Conservation (phyloP, 2,888 invertebrate species). For the Synanthedon vespiformis region DNA sequence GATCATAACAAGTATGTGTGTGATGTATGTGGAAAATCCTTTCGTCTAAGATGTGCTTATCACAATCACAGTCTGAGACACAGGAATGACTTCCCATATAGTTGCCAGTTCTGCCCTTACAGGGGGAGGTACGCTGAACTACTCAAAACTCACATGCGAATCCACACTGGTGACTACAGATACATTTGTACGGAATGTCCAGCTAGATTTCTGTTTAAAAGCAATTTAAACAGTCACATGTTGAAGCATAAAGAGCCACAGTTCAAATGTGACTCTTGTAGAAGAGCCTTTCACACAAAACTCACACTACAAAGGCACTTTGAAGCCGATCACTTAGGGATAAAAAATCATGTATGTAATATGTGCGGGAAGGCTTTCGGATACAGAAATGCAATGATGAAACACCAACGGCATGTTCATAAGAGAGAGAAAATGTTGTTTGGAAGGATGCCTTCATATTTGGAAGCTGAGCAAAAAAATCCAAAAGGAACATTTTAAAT, state of each 20-base stretch:
- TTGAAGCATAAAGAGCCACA: slow-evolving; percentile 34
- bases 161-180: slow-evolving; percentile 35
- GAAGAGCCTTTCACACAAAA: slow-evolving; percentile 35
- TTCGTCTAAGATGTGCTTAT: slow-evolving; percentile 34
- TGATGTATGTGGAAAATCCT: slow-evolving; percentile 43
- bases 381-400: slow-evolving; percentile 46
- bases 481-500: background rate
- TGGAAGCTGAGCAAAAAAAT: slow-evolving; percentile 9
- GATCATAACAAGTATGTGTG: slow-evolving; percentile 39
- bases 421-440: slow-evolving; percentile 29
- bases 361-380: slow-evolving; percentile 47
- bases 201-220: slow-evolving; percentile 36
- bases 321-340: slow-evolving; percentile 41
- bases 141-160: slow-evolving; percentile 36
- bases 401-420: slow-evolving; percentile 40
- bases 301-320: slow-evolving; percentile 29
- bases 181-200: slow-evolving; percentile 48
- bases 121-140: slow-evolving; percentile 30
- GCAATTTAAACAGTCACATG: slow-evolving; percentile 42
- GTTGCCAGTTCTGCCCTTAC: slow-evolving; percentile 39
- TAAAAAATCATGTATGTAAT: slow-evolving; percentile 41
- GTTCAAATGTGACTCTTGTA: slow-evolving; percentile 37
- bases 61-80: slow-evolving; percentile 36
- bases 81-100: slow-evolving; percentile 36
- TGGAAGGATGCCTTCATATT: slow-evolving; percentile 17